Evolutionary conservation across 2,113 vertebrate species (phyloP), one percentile per base, ranked within the genome.

Genomic region (Xiphophorus couchianus): DNA sequence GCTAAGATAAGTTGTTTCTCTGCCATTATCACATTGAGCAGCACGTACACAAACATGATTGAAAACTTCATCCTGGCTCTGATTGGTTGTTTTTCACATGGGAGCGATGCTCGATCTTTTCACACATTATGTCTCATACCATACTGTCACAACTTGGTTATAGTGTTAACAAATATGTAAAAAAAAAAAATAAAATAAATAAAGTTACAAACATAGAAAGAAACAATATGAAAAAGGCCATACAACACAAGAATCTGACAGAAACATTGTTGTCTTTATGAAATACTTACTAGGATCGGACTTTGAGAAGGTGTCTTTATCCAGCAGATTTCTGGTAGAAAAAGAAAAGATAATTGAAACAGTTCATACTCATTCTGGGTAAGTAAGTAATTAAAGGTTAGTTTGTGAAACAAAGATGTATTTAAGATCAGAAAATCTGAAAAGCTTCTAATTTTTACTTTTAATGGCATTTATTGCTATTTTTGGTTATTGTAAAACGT

Each of bases 241-340:
- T n/a, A n/a, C 1, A 62, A 37, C 9, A 69, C 61, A 27, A 11
- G 6, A 54, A 25, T 9, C 1, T 11, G 29, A 33, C 14, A 51
- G 1, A 72, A 29, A 62, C 35, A 31, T 27, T 1, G 66, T 48
- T 62, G 6, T 62, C 14, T 66, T 10, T 51, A 35, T 13, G 27
- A 10, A 0, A 39, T 86, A 98, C 97, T 96, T 92, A 98, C 97
- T 65, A 78, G 97, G 97, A 84, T 98, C 97, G 0, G 97, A 98
- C 88, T 98, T 98, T 90, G 97, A 98, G 91, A 98, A 98, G 48
- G 97, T 98, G 94, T 98, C 97, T 93, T 96, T 97, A 89, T 98
- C 97, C 94, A 98, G 89, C 71, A 98, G 96, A 78, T 95, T 96
- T 92, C 97, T 98, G 90, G 0, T 76, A 81, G 28, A 73, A 90